Percentiles rank a stretch among this genome's conserved stretches.
Conservation (phyloP, 2,113 vertebrate species). For the Sinosuthora webbiana region DNA sequence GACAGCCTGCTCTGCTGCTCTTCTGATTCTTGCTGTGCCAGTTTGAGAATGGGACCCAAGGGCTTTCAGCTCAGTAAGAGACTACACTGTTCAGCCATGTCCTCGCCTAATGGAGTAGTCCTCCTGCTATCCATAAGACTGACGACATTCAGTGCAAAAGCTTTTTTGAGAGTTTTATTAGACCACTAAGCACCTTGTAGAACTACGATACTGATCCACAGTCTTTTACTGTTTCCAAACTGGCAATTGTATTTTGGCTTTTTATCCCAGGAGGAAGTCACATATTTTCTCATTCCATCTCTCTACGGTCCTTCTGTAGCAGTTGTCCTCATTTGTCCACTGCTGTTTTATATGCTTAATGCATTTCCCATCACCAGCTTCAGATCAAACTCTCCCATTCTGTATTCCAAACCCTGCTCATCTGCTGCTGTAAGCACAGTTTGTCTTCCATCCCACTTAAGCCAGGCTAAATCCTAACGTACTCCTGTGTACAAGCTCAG, state of each 20-base stretch:
- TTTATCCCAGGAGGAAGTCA: not conserved
- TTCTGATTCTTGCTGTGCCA: slow-evolving; percentile 10
- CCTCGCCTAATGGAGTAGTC: not conserved
- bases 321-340: not conserved
- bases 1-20: not conserved
- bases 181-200: not conserved
- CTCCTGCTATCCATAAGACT: not conserved
- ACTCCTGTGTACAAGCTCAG: not conserved
- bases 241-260: not conserved
- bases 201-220: not conserved
- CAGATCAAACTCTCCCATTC: not conserved
- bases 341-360: slow-evolving; percentile 8
- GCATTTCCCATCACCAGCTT: not conserved
- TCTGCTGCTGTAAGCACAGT: slow-evolving; percentile 1
- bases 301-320: not conserved
- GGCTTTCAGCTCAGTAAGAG: not conserved
- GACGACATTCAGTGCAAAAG: not conserved
- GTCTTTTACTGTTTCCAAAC: not conserved
- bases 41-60: not conserved
- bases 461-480: slow-evolving; percentile 35
- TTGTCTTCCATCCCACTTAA: slow-evolving; percentile 38
- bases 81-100: not conserved
- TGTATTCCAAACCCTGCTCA: slow-evolving; percentile 19
- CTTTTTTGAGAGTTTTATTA: not conserved
- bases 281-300: not conserved